phyloP scores from a whole-genome alignment of 2,888 invertebrate species.

The Himalopsyche tibetana region DNA sequence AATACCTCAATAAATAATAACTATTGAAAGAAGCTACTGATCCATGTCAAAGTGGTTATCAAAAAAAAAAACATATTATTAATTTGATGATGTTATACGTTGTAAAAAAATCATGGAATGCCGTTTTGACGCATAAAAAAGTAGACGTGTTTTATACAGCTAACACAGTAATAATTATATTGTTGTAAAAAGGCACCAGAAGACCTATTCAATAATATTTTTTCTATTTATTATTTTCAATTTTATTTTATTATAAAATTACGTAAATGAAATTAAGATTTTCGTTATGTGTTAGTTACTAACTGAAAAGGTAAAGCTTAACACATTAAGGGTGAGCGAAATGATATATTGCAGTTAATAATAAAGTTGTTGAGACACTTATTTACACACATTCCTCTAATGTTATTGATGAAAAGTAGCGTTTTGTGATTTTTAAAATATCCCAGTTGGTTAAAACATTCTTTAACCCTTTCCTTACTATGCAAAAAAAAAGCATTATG shows the following conservation, averaged over 20 bases:
- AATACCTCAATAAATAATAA: slow-evolving; percentile 26
- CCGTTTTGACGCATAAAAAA: neutral
- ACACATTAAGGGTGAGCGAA: neutral
- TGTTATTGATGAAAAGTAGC: too few species aligned
- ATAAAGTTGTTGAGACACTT: too few species aligned
- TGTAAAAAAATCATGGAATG: slow-evolving; percentile 1
- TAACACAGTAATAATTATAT: neutral
- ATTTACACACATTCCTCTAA: too few species aligned
- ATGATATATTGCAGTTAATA: too few species aligned
- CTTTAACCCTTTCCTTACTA: too few species aligned
- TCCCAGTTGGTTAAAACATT: too few species aligned
- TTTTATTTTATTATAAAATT: slow-evolving; percentile 11
- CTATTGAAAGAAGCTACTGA: neutral
- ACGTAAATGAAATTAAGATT: neutral
- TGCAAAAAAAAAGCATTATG: too few species aligned
- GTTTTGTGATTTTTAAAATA: too few species aligned
- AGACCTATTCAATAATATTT: neutral
- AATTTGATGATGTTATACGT: slow-evolving; percentile 13
- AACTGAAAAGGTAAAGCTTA: neutral
- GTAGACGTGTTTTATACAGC: neutral
- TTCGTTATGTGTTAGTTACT: neutral
- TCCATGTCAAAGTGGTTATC: neutral
- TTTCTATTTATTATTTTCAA: neutral
- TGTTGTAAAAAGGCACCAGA: neutral
- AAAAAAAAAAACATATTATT: neutral